These are phyloP conservation scores for Hyles lineata DNA, from an alignment of 2,888 invertebrate species.

Conservation along the genomic window DNA sequence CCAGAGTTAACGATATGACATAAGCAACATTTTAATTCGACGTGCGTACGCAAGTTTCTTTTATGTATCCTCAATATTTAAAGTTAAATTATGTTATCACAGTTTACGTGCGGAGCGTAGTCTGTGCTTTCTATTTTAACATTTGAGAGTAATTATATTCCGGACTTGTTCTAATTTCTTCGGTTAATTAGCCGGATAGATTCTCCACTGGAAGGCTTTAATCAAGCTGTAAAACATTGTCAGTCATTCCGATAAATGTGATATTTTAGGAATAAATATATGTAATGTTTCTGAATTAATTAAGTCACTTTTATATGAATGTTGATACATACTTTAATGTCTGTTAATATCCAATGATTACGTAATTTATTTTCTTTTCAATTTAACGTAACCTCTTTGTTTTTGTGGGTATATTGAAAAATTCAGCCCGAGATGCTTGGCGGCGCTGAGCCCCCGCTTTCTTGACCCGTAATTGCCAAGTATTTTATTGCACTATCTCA, in stretches of 20 bases:
- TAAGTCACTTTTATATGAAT: too few species aligned
- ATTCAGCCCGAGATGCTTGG: slow-evolving; percentile 33
- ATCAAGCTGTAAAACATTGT: background rate
- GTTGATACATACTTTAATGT: too few species aligned
- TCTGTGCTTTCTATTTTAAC: slow-evolving; percentile 7
- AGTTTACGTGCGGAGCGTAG: background rate
- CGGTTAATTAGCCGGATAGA: background rate
- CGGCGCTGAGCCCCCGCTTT: slow-evolving; percentile 59
- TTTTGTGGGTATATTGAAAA: slow-evolving; percentile 10
- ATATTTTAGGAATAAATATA: too few species aligned
- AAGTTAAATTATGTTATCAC: slow-evolving; percentile 24
- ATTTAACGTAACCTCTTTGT: background rate
- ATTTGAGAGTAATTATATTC: slow-evolving; percentile 1
- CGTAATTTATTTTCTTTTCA: background rate
- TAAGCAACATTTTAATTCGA: slow-evolving; percentile 26
- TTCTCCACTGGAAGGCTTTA: background rate
- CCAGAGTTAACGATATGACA: slow-evolving; percentile 23
- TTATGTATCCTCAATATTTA: slow-evolving; percentile 21
- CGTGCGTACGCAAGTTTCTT: slow-evolving; percentile 20
- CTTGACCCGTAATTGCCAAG: slow-evolving; percentile 78
- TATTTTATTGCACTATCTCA: slow-evolving; percentile 80
- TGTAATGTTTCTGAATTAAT: too few species aligned
- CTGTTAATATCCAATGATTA: too few species aligned
- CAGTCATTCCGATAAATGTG: too few species aligned
- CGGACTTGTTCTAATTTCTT: background rate